phyloP scores from a whole-genome alignment of 1,140 invertebrate genomes.

The Euura lappo region DNA sequence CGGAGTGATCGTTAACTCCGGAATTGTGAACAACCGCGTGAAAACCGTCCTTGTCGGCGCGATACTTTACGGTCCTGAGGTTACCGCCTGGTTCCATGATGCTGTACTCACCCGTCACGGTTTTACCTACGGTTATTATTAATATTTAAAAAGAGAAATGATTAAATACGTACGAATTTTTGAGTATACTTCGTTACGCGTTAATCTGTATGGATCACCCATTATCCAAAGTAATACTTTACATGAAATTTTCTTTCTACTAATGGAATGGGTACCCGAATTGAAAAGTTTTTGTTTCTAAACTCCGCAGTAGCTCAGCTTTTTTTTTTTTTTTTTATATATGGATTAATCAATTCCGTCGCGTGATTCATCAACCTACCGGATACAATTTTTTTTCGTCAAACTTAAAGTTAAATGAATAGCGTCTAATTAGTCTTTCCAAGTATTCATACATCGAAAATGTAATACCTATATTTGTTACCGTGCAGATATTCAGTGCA shows the following conservation, averaged over 20 bases:
- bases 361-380: not conserved
- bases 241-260: too few species aligned
- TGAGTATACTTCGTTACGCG: too few species aligned
- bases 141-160: too few species aligned
- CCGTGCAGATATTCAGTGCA: too few species aligned
- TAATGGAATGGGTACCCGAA: not conserved
- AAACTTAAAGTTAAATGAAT: too few species aligned
- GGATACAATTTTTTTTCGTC: too few species aligned
- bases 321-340: not conserved
- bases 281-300: not conserved
- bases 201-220: too few species aligned
- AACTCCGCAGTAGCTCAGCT: not conserved
- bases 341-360: not conserved
- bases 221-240: too few species aligned
- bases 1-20: conserved; percentile 60
- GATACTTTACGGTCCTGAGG: conserved; percentile 76
- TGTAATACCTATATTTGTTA: too few species aligned
- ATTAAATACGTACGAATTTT: too few species aligned
- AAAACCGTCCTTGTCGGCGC: conserved; percentile 78
- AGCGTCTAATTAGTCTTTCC: not conserved
- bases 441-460: too few species aligned
- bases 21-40: conserved; percentile 74
- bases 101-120: conserved; percentile 72
- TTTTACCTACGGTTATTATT: conserved; percentile 42
- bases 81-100: conserved; percentile 79